A percentile compares a stretch with the other conserved stretches of the same genome.
phyloP scores from a whole-genome alignment of 23 tunicate genomes.

The Phallusia fumigata region DNA sequence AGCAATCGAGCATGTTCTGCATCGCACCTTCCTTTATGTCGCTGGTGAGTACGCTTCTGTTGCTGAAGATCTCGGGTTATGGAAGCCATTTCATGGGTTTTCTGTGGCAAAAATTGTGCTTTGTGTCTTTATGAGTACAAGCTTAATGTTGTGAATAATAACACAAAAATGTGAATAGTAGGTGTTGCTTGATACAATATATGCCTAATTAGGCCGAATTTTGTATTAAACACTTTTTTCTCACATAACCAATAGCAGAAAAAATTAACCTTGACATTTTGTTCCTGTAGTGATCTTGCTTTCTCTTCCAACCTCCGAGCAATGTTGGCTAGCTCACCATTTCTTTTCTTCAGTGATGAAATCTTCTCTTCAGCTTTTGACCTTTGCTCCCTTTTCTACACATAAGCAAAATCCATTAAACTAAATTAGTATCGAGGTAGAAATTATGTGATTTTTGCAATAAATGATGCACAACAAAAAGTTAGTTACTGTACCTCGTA shows the following conservation, averaged over 20 bases:
- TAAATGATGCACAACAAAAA: background rate
- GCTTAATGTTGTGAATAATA: too few relatives aligned
- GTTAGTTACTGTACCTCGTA: background rate
- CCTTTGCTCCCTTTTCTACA: constrained; percentile 5
- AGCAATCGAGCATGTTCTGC: constrained; percentile 37
- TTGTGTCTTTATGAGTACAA: too few relatives aligned
- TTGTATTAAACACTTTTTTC: too few relatives aligned
- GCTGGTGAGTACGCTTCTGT: constrained; percentile 59
- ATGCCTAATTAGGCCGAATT: too few relatives aligned
- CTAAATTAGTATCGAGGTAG: background rate
- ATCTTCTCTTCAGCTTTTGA: constrained; percentile 61
- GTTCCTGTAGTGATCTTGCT: constrained; percentile 67
- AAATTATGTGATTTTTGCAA: background rate
- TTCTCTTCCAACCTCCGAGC: constrained; percentile 74
- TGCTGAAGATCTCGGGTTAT: constrained; percentile 62
- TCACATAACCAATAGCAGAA: too few relatives aligned
- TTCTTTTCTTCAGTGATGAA: constrained; percentile 49
- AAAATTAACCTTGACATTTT: constrained; percentile 56
- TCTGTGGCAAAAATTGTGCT: constrained; percentile 21
- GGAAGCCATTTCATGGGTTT: constrained; percentile 37
- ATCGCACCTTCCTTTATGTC: constrained; percentile 50
- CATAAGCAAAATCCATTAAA: background rate
- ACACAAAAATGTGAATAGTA: too few relatives aligned
- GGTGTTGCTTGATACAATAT: too few relatives aligned
- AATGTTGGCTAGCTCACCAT: constrained; percentile 63